Percentiles rank a stretch among this genome's conserved stretches.
Conservation (phyloP, 2,888 invertebrate genomes). For the Dioctria linearis region DNA sequence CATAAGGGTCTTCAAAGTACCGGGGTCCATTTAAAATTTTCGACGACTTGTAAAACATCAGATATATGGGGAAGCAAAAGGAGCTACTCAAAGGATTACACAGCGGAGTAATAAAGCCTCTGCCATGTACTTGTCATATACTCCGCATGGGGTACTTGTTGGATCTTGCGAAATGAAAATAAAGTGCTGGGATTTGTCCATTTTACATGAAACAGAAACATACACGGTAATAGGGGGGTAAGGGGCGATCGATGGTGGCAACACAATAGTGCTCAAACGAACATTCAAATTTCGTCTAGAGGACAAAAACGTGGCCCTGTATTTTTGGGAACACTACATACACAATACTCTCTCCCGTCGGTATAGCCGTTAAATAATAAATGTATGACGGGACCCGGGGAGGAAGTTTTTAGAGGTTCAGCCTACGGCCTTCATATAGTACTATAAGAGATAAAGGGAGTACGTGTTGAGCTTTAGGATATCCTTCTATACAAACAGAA, state of each 20-base stretch:
- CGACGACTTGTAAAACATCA: slow-evolving; percentile 33
- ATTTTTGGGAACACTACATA: too few relatives aligned
- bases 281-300: slow-evolving; percentile 39
- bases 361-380: slow-evolving; percentile 40
- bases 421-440: neutral
- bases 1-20: neutral
- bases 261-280: neutral
- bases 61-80: slow-evolving; percentile 21
- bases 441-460: slow-evolving; percentile 6
- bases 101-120: slow-evolving; percentile 48
- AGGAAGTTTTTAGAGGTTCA: slow-evolving; percentile 3
- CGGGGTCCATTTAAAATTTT: slow-evolving; percentile 35
- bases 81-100: slow-evolving; percentile 50
- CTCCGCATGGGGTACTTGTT: slow-evolving; percentile 48
- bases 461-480: slow-evolving; percentile 47
- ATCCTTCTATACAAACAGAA: neutral
- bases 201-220: slow-evolving; percentile 14
- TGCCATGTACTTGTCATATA: slow-evolving; percentile 38
- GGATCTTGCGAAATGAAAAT: slow-evolving; percentile 50
- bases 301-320: slow-evolving; percentile 29
- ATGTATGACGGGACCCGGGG: slow-evolving; percentile 7
- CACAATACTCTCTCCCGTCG: neutral
- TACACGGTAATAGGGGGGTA: neutral
- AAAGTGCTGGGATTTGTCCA: slow-evolving; percentile 52
- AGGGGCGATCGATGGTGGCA: too few relatives aligned